Evolutionary conservation across 2,888 invertebrate species (phyloP).

Genomic region (Minunthozetes semirufus): DNA sequence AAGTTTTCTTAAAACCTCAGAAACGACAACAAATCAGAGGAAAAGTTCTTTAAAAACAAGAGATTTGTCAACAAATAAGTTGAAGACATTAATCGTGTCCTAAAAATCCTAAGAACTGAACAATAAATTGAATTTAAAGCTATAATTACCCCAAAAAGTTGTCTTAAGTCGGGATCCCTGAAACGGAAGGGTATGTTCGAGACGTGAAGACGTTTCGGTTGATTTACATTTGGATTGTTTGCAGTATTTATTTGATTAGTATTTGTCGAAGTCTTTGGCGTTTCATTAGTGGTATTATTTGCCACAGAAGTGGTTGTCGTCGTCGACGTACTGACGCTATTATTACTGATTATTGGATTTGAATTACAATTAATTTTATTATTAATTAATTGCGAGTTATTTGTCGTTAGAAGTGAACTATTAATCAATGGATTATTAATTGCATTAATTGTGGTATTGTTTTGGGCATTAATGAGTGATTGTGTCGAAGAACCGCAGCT

Average conservation of each 20-base stretch:
- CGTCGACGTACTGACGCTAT: constrained; percentile 20
- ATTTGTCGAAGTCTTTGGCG: constrained; percentile 8
- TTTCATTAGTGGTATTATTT: constrained; percentile 11
- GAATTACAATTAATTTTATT: background rate
- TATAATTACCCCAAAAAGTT: constrained; percentile 88
- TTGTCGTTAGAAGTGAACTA: background rate
- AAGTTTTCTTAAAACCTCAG: background rate
- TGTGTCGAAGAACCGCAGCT: constrained; percentile 1
- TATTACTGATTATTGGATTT: constrained; percentile 5
- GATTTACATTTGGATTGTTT: constrained; percentile 50
- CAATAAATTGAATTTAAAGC: no score
- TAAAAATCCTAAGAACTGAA: no score
- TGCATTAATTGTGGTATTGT: background rate
- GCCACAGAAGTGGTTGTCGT: constrained; percentile 16
- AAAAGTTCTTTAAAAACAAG: no score
- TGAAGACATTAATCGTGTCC: background rate
- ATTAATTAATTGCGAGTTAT: constrained; percentile 5
- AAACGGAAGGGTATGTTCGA: constrained; percentile 99
- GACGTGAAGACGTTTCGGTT: constrained; percentile 94
- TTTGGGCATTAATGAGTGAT: background rate
- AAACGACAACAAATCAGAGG: background rate
- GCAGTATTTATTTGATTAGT: background rate
- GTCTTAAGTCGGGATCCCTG: constrained; percentile 94
- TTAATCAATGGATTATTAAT: background rate
- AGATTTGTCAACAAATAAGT: background rate